These are phyloP conservation scores for Xestia xanthographa DNA, from an alignment of 2,888 invertebrate species.

Conservation along the genomic window DNA sequence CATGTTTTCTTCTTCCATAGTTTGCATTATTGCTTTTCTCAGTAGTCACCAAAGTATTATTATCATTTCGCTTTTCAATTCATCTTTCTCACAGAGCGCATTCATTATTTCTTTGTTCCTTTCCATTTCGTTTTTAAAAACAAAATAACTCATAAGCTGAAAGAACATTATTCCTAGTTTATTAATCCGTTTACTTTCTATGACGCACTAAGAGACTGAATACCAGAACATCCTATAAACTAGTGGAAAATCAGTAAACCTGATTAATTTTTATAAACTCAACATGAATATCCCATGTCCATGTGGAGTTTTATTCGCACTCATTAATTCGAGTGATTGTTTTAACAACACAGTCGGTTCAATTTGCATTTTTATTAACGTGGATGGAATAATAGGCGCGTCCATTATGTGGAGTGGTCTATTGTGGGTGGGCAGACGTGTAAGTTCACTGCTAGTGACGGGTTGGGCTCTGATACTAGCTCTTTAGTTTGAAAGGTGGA, in stretches of 20 bases:
- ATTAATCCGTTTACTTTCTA: not conserved
- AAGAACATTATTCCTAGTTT: not conserved
- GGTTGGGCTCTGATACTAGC: not conserved
- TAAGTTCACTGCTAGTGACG: conserved; percentile 26
- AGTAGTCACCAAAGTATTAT: not conserved
- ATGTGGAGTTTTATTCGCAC: conserved; percentile 21
- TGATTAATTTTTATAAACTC: not conserved
- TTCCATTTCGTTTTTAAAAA: not conserved
- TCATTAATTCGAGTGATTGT: conserved; percentile 61
- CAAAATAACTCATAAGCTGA: not conserved
- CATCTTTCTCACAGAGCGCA: not conserved
- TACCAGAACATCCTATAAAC: not conserved
- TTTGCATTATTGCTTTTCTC: not conserved
- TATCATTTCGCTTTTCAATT: not conserved
- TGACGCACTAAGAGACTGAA: not conserved
- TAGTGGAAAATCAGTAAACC: not conserved
- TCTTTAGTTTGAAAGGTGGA: conserved; percentile 13
- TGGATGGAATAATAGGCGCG: conserved; percentile 45
- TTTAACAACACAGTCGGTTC: conserved; percentile 51
- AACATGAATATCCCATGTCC: conserved; percentile 13
- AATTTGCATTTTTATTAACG: conserved; percentile 69
- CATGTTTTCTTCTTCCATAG: not conserved
- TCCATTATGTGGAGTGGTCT: conserved; percentile 53
- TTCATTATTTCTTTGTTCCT: not conserved
- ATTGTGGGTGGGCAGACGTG: conserved; percentile 34